Evolutionary conservation across 2,888 invertebrate species (phyloP).

Genomic region (Sphaerophoria taeniata): DNA sequence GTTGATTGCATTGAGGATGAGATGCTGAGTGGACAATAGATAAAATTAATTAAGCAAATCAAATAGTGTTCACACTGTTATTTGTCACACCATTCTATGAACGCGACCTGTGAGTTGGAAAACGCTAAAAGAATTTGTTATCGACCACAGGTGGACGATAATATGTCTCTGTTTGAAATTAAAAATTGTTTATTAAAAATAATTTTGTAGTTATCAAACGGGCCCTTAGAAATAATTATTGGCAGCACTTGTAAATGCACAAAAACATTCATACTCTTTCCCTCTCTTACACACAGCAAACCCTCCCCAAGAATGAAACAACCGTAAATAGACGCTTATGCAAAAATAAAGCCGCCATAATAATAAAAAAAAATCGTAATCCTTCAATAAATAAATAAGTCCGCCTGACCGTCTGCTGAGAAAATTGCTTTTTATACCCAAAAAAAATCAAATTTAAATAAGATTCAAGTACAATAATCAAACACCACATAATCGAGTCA

Average conservation of each 20-base stretch:
- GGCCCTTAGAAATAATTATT: background rate
- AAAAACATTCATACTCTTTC: background rate
- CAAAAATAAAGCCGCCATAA: constrained; percentile 57
- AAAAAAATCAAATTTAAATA: background rate
- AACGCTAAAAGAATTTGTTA: no score
- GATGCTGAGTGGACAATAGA: no score
- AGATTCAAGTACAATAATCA: background rate
- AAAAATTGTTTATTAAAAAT: no score
- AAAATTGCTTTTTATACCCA: background rate
- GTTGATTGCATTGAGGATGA: no score
- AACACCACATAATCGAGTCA: background rate
- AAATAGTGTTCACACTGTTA: no score
- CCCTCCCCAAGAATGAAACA: constrained; percentile 31
- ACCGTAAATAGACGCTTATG: constrained; percentile 44
- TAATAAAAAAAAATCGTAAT: constrained; percentile 31
- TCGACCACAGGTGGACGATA: no score
- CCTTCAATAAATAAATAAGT: constrained; percentile 13
- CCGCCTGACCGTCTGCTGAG: background rate
- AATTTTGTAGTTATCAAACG: background rate
- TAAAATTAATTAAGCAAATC: no score
- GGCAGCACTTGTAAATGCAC: constrained; percentile 2
- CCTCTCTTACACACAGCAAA: background rate
- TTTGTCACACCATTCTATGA: no score
- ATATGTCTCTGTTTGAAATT: no score
- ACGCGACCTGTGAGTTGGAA: no score